These are phyloP conservation scores for Amiota minor DNA, from an alignment of 2,888 invertebrate species.

Conservation along the genomic window DNA sequence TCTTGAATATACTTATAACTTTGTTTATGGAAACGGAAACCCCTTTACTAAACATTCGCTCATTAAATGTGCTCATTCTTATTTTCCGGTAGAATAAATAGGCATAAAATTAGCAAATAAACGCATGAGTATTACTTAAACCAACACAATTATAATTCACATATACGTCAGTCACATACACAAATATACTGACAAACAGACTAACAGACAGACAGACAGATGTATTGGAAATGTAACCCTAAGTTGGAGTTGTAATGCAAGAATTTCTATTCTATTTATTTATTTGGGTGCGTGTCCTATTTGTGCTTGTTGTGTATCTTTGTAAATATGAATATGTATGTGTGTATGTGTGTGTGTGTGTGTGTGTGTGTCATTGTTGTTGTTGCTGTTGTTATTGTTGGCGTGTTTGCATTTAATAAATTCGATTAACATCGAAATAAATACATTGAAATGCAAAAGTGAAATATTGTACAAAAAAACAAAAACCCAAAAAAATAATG, in stretches of 20 bases:
- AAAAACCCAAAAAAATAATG: no score
- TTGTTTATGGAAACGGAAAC: no score
- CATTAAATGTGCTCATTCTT: neutral
- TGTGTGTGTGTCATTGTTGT: conserved; percentile 13
- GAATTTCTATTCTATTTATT: conserved; percentile 48
- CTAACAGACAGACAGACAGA: neutral
- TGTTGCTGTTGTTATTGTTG: conserved; percentile 49
- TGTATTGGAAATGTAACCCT: neutral
- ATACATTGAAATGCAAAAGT: conserved; percentile 64
- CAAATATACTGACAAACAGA: neutral
- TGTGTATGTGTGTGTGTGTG: conserved; percentile 14
- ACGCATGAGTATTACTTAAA: conserved; percentile 59
- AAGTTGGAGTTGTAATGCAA: neutral
- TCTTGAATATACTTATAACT: no score
- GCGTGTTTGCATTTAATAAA: conserved; percentile 71
- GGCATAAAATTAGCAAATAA: conserved; percentile 64
- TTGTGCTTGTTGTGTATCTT: neutral
- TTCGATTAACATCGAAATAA: conserved; percentile 69
- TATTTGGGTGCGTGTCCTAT: conserved; percentile 24
- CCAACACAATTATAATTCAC: conserved; percentile 56
- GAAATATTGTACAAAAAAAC: no score
- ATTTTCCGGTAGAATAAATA: conserved; percentile 38
- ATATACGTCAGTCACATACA: conserved; percentile 18
- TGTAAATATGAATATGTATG: conserved; percentile 3
- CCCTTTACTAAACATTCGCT: no score